Evolutionary conservation across 2,888 invertebrate genomes (phyloP).

Genomic region (Tenthredo amoena): DNA sequence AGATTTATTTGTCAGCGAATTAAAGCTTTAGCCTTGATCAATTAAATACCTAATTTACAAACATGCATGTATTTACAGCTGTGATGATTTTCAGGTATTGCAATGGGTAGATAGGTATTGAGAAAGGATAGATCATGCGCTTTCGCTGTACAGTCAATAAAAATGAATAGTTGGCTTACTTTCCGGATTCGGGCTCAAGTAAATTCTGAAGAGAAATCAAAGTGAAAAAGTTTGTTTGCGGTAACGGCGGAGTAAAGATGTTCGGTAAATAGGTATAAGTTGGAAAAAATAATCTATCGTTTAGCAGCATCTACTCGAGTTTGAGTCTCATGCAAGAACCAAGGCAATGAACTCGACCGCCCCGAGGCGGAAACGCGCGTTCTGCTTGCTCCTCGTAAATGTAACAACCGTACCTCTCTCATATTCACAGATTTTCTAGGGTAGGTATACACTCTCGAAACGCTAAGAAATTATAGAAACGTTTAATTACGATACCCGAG

Average conservation of each 20-base stretch:
- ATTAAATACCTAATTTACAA: neutral
- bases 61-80: neutral
- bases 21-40: neutral
- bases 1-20: neutral
- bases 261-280: conserved; percentile 15
- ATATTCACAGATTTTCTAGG: conserved; percentile 36
- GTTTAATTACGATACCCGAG: neutral
- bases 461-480: neutral
- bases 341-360: conserved; percentile 39
- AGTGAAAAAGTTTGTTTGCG: conserved; percentile 24
- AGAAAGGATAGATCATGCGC: conserved; percentile 4
- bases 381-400: conserved; percentile 31
- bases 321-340: conserved; percentile 6
- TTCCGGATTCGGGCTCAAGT: neutral
- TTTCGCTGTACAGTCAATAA: conserved; percentile 20
- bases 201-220: conserved; percentile 34
- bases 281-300: conserved; percentile 17
- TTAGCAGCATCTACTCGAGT: conserved; percentile 17
- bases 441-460: neutral
- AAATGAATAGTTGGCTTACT: conserved; percentile 31
- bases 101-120: neutral
- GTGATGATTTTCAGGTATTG: neutral
- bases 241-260: neutral
- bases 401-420: conserved; percentile 22
- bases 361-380: conserved; percentile 44